Percentiles rank a stretch among this genome's conserved stretches.
Conservation (phyloP, 2,797 vertebrate species). For the Dermochelys coriacea region DNA sequence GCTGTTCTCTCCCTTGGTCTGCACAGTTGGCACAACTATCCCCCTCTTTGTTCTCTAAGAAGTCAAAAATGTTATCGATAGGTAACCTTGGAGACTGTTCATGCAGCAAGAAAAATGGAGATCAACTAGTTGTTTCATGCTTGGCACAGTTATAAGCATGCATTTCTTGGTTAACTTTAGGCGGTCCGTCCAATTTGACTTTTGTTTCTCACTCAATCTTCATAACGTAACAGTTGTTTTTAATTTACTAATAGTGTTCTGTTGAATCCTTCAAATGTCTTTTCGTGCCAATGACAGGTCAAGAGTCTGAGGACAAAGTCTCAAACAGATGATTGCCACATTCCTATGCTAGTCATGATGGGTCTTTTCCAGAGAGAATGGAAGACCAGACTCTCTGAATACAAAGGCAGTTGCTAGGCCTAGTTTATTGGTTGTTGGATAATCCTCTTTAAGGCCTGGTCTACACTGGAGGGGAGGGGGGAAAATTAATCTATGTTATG, state of each 20-base stretch:
- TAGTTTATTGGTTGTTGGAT: not conserved
- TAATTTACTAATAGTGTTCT: not conserved
- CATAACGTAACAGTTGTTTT: not conserved
- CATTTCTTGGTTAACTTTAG: not conserved
- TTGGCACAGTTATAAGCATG: not conserved
- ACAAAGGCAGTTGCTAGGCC: not conserved
- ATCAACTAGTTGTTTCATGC: too few relatives aligned
- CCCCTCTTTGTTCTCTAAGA: not conserved
- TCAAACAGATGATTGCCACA: not conserved
- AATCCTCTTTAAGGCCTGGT: too few relatives aligned
- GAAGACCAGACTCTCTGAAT: not conserved
- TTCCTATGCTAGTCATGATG: not conserved
- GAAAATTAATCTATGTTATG: too few relatives aligned
- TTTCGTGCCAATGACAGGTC: not conserved
- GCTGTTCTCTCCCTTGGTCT: not conserved
- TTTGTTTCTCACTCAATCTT: not conserved
- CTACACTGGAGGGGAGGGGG: too few relatives aligned
- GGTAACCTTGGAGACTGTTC: not conserved
- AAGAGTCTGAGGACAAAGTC: not conserved
- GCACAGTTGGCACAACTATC: not conserved
- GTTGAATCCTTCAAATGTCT: not conserved
- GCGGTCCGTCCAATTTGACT: not conserved
- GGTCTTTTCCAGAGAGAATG: not conserved
- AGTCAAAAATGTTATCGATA: not conserved
- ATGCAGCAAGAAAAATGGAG: not conserved